Conservation (phyloP, 2,888 invertebrate species). For the Taphrorychus bicolor region DNA sequence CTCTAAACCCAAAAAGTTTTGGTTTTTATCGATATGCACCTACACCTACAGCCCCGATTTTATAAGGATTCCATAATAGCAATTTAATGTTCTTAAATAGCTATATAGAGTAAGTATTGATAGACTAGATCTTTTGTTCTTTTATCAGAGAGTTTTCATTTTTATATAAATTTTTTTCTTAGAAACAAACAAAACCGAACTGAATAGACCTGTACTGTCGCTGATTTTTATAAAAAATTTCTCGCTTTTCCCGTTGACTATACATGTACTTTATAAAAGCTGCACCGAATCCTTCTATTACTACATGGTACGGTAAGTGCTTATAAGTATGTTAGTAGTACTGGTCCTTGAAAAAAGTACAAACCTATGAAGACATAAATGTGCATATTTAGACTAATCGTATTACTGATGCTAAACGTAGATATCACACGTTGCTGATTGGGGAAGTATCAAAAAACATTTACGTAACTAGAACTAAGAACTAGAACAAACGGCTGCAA, state of each 20-base stretch:
- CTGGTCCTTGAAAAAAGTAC: background rate
- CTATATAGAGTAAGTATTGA: background rate
- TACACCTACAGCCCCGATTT: slow-evolving; percentile 22
- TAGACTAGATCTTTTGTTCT: slow-evolving; percentile 14
- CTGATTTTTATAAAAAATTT: too few relatives aligned
- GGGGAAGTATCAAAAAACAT: background rate
- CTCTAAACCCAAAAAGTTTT: slow-evolving; percentile 23
- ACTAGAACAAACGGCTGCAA: background rate
- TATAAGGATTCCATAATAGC: slow-evolving; percentile 34
- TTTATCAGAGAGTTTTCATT: too few relatives aligned
- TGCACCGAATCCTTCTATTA: too few relatives aligned
- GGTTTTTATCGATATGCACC: slow-evolving; percentile 14
- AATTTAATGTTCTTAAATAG: slow-evolving; percentile 1
- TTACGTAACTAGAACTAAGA: background rate
- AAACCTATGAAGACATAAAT: background rate
- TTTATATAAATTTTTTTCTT: too few relatives aligned
- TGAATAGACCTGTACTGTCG: too few relatives aligned
- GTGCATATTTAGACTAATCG: background rate
- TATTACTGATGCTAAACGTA: slow-evolving; percentile 1
- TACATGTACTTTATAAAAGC: too few relatives aligned
- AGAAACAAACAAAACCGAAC: too few relatives aligned
- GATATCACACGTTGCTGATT: background rate
- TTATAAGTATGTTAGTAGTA: too few relatives aligned
- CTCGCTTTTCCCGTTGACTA: too few relatives aligned
- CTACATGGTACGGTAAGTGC: too few relatives aligned